Evolutionary conservation across 2,113 vertebrate species (phyloP).

Genomic region (Urocitellus parryii): DNA sequence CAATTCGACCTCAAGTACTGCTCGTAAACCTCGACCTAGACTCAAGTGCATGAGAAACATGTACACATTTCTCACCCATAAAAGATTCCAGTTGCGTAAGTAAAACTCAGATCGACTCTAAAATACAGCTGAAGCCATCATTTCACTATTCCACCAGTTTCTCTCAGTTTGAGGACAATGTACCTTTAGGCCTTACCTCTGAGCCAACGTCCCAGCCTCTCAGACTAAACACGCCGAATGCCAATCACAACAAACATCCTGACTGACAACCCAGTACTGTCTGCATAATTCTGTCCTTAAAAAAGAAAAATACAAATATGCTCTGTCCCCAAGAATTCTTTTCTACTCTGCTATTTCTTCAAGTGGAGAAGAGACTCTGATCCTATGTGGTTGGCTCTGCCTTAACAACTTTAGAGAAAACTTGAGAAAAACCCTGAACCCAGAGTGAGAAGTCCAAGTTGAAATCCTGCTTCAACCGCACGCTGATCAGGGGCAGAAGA

Average conservation of each 20-base stretch:
- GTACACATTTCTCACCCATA: background rate
- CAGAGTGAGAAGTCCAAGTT: constrained; percentile 25
- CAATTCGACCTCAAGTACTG: background rate
- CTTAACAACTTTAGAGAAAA: constrained; percentile 32
- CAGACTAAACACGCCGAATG: constrained; percentile 77
- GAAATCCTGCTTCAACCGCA: background rate
- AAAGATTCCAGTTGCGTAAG: background rate
- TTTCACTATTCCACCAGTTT: background rate
- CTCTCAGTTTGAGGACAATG: background rate
- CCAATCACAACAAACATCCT: constrained; percentile 80
- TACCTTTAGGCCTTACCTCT: constrained; percentile 16
- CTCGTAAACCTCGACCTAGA: background rate
- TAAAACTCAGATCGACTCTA: background rate
- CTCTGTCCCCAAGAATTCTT: constrained; percentile 53
- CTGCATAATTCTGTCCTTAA: constrained; percentile 42
- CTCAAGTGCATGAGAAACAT: background rate
- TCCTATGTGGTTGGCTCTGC: background rate
- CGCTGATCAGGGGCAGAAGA: constrained; percentile 41
- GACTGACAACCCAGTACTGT: constrained; percentile 55
- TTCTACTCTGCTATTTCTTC: background rate
- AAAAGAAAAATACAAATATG: background rate
- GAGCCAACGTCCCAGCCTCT: background rate
- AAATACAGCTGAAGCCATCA: background rate
- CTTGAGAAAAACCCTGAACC: constrained; percentile 22
- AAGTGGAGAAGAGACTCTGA: background rate